phyloP scores from a whole-genome alignment of 2,113 vertebrate genomes.

The Baryphthengus martii region DNA sequence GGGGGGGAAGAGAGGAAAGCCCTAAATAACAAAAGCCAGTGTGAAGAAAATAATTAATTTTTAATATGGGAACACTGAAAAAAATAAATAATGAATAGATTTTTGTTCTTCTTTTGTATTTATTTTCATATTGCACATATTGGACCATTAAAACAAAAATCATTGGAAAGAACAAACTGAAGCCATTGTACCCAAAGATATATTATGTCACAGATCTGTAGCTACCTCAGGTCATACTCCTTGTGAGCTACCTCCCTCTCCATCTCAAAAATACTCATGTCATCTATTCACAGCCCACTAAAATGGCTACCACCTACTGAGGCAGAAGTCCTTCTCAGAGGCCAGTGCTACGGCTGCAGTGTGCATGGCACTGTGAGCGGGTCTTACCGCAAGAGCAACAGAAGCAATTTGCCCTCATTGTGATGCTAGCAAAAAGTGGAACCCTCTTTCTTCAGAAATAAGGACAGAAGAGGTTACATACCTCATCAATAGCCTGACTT shows the following conservation, averaged over 20 bases:
- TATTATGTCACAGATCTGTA: neutral
- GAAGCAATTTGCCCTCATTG: neutral
- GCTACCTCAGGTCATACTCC: neutral
- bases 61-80: neutral
- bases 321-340: neutral
- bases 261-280: neutral
- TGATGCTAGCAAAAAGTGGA: neutral
- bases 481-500: neutral
- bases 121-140: neutral
- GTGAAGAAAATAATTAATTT: neutral
- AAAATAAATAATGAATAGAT: neutral
- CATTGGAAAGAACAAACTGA: neutral
- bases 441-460: neutral
- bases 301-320: rapidly evolving
- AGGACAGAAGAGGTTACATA: neutral
- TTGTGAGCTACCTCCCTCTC: neutral
- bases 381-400: neutral
- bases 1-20: no score
- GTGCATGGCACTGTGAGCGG: rapidly evolving
- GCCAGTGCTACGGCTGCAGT: rapidly evolving
- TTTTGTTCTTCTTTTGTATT: neutral
- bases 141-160: neutral
- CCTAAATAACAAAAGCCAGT: neutral
- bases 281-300: neutral
- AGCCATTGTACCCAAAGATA: neutral